Evolutionary conservation across 92 coral and sea anemone genomes (phyloP).

Genomic region (Actinostola sp.): DNA sequence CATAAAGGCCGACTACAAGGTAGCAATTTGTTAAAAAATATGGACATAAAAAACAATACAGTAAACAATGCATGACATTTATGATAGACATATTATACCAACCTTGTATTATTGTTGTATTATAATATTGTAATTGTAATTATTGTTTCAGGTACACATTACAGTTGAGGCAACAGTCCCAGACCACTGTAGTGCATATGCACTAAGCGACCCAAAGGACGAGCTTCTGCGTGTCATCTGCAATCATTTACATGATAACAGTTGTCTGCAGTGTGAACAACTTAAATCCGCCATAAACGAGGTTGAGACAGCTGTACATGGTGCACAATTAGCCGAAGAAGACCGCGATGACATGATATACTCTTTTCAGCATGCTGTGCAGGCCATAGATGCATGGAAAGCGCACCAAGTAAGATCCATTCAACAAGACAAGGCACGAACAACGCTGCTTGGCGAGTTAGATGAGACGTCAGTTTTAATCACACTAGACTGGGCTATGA

Average conservation of each 20-base stretch:
- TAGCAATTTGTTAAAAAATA: no score
- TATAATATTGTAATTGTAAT: no score
- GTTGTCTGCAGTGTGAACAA: slow-evolving; percentile 46
- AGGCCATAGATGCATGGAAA: slow-evolving; percentile 47
- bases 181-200: slow-evolving; percentile 50
- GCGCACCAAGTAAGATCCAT: slow-evolving; percentile 48
- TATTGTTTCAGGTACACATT: slow-evolving; percentile 52
- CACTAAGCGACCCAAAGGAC: slow-evolving; percentile 58
- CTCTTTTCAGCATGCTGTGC: slow-evolving; percentile 39
- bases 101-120: neutral
- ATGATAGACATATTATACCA: no score
- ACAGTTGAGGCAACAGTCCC: slow-evolving; percentile 15
- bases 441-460: slow-evolving; percentile 1
- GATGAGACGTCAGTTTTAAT: slow-evolving; percentile 21
- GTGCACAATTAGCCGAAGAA: slow-evolving; percentile 19
- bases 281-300: slow-evolving; percentile 32
- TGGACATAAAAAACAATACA: no score
- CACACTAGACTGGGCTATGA: slow-evolving; percentile 42
- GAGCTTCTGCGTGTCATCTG: slow-evolving; percentile 9
- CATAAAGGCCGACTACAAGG: neutral
- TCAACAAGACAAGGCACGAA: slow-evolving; percentile 44
- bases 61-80: no score
- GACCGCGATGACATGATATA: slow-evolving; percentile 46
- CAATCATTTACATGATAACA: slow-evolving; percentile 43
- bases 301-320: slow-evolving; percentile 3